Evolutionary conservation across 2,797 vertebrate species (phyloP).

Genomic region (Tamandua tetradactyla): DNA sequence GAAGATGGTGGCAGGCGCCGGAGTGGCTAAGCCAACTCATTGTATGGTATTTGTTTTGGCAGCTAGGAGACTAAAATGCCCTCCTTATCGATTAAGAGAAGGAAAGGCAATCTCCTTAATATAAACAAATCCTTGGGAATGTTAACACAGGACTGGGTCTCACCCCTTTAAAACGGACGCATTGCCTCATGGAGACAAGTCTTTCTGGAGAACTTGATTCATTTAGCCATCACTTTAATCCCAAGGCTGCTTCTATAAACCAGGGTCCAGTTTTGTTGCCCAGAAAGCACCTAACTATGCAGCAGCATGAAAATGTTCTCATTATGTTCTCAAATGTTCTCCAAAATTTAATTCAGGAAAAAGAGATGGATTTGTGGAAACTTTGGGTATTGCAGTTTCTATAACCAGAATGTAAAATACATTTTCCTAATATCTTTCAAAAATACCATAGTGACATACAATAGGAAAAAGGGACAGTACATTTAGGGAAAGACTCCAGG

Average conservation of each 20-base stretch:
- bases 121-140: not conserved
- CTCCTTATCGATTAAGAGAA: not conserved
- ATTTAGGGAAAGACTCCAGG: not conserved
- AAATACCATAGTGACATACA: not conserved
- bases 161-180: not conserved
- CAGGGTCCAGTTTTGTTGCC: not conserved
- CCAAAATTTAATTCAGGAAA: not conserved
- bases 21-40: no score
- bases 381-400: not conserved
- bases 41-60: no score
- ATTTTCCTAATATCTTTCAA: not conserved
- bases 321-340: no score
- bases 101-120: not conserved
- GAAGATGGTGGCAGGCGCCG: not conserved
- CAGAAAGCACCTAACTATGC: not conserved
- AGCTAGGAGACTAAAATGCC: no score
- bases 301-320: not conserved
- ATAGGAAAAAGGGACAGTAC: not conserved
- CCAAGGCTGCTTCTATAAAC: not conserved
- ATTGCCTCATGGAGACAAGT: not conserved
- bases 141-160: not conserved
- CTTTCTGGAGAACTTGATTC: not conserved
- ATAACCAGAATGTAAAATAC: not conserved
- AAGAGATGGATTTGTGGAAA: not conserved
- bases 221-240: not conserved